Conservation (phyloP, 2,797 vertebrate genomes). For the Leptatherina wallacei region DNA sequence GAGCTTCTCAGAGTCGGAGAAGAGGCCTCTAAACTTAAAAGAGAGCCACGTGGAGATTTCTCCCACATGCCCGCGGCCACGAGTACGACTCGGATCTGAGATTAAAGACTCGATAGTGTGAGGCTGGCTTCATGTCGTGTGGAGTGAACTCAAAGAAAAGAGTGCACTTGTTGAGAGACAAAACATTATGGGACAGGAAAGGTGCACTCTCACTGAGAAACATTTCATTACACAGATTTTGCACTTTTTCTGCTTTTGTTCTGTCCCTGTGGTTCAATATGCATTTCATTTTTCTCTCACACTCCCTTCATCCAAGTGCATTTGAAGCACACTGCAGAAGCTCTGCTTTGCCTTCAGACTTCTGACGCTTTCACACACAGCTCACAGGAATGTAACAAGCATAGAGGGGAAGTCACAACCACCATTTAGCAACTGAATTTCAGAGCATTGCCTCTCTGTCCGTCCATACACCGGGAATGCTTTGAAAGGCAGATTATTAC, state of each 20-base stretch:
- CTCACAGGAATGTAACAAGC: slow-evolving; percentile 64
- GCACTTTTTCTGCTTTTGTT: slow-evolving; percentile 74
- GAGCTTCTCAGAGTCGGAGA: slow-evolving; percentile 89
- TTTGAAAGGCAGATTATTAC: slow-evolving; percentile 53
- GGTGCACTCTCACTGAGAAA: slow-evolving; percentile 54
- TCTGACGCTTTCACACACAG: slow-evolving; percentile 50
- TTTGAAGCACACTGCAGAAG: slow-evolving; percentile 56
- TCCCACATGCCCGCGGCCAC: slow-evolving; percentile 88
- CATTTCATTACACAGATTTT: slow-evolving; percentile 77
- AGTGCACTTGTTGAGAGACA: slow-evolving; percentile 62
- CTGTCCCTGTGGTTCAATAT: slow-evolving; percentile 70
- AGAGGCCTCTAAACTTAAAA: slow-evolving; percentile 87
- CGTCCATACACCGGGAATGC: slow-evolving; percentile 68
- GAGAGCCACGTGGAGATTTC: slow-evolving; percentile 93
- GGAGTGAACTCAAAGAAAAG: slow-evolving; percentile 53
- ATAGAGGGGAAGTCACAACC: slow-evolving; percentile 23
- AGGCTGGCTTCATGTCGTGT: slow-evolving; percentile 54
- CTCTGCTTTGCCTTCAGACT: slow-evolving; percentile 69
- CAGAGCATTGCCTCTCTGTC: slow-evolving; percentile 56
- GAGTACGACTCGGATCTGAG: slow-evolving; percentile 95
- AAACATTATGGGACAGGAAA: slow-evolving; percentile 39
- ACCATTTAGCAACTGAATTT: slow-evolving; percentile 37
- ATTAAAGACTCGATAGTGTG: slow-evolving; percentile 98
- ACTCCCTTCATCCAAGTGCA: slow-evolving; percentile 56
- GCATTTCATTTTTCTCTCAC: slow-evolving; percentile 65